Evolutionary conservation across 1,140 invertebrate genomes (phyloP), one percentile per base, ranked within the genome.

Genomic region (Magallana gigas): DNA sequence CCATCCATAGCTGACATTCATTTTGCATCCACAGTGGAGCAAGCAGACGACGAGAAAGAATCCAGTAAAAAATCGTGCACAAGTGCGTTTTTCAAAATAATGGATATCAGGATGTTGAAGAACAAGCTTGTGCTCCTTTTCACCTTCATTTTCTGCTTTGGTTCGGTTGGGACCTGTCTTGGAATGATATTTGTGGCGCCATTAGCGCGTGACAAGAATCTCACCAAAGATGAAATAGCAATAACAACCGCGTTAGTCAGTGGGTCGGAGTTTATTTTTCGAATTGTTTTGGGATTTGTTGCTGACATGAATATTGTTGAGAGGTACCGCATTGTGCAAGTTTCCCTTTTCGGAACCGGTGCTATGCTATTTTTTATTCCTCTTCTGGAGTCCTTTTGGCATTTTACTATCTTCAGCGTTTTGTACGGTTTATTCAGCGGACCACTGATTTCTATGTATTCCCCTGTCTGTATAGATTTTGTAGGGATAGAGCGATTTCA

Each of bases 391-490:
- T 58, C 18, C 14, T 62, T 87, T 57, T 68, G 57, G 62, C 57
- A 56, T 16, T 84, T 87, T 68, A 18, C 57, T 5, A 8, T 87
- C 4, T 87, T 87, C 18, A 57, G 64, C 12, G 59, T 76, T 23
- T 12, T 76, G 12, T 87, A 71, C 57, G 86, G 86, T 0, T 9
- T 87, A 0, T 87, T 87, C 57, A 59, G 86, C 68, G 86, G 86
- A 7, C 48, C 71, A 0, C 48, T 87, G n/a, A 18, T 84, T 11
- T 68, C 82, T n/a, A 36, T 87, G 64, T 84, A 87, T 59, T 56
- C 86, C 11, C 83, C 86, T 0, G 64, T 87, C 1, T 87, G 82
- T 59, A 60, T 87, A 60, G 86, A 87, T 29, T 76, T 84, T 48
- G n/a, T 87, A 1, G 86, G 86, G 4, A 2, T 58, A 12, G 82